Base-by-base conservation (phyloP, 2,113 vertebrate genomes). In the Puntigrus tetrazona region DNA sequence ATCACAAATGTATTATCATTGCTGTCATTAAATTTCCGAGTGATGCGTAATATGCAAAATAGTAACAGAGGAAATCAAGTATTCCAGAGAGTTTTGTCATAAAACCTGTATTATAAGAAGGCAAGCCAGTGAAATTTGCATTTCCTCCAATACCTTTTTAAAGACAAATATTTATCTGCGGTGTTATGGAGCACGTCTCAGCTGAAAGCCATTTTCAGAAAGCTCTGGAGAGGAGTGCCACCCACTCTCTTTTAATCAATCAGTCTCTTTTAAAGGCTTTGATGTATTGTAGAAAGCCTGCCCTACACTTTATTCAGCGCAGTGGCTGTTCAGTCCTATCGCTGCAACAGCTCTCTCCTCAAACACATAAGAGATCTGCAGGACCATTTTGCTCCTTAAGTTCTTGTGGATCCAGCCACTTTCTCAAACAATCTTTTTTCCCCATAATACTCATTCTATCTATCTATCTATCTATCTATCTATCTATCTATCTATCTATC, bases 221-320 rank as follows among this genome's bases (percentile, higher is more conserved):
- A 63, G 57, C 79, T 76, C 7, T 55, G 22, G 59, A 29, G 69
- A 85, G 79, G 29, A 57, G 50, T 0, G 1, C 77, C 77, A 63
- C 77, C 77, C 55, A 59, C 77, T 18, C 61, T 57, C 73, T 86
- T 86, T 80, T 79, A 70, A 87, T 87, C 76, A 81, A 63, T 31
- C 57, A 75, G 55, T 81, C 82, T 84, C 45, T 84, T 63, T 67
- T 61, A 52, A 43, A 38, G 22, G 4, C 76, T 84, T 78, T 78
- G 75, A 83, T 74, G 85, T 72, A 52, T 67, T 36, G 74, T n/a
- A 50, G 76, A 36, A 83, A 78, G 52, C 43, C 80, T 59, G 78
- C 63, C 47, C 20, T 67, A 25, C 20, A 57, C 38, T 59, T 78
- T 63, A n/a, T 22, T 73, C 29, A 50, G 22, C 41, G 47, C 52